Conservation (phyloP, 2,888 invertebrate genomes). For the Agrenia bidenticulata region DNA sequence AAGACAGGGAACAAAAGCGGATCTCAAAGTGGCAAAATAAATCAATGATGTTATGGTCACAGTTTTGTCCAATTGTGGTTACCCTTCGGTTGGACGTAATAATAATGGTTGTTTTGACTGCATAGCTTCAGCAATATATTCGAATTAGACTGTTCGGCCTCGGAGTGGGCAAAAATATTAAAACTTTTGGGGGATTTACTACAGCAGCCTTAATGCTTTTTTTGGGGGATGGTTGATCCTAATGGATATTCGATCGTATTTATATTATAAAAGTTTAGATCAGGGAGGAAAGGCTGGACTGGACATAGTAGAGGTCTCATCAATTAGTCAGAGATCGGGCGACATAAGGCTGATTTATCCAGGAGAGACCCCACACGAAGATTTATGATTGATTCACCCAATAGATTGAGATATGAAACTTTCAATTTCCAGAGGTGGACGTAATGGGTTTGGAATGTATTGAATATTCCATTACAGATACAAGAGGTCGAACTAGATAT, state of each 20-base stretch:
- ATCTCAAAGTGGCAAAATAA: not conserved
- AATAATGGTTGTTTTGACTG: slow-evolving; percentile 12
- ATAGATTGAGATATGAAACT: slow-evolving; percentile 18
- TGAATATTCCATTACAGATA: slow-evolving; percentile 3
- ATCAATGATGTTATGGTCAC: not conserved
- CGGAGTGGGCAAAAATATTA: slow-evolving; percentile 8
- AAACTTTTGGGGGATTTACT: not conserved
- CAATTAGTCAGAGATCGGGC: slow-evolving; percentile 49
- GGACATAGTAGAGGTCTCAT: slow-evolving; percentile 28
- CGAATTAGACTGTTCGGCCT: not conserved
- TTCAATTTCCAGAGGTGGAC: slow-evolving; percentile 13
- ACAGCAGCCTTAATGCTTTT: slow-evolving; percentile 1
- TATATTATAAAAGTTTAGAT: not conserved
- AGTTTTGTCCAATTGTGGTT: slow-evolving; percentile 12
- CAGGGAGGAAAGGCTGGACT: not conserved
- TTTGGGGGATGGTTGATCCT: slow-evolving; percentile 8
- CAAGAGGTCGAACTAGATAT: not conserved
- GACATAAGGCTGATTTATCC: slow-evolving; percentile 36
- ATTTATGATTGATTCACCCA: slow-evolving; percentile 47
- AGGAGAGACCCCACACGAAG: slow-evolving; percentile 52
- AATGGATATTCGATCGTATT: slow-evolving; percentile 42
- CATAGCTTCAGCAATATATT: not conserved
- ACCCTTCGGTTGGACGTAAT: not conserved
- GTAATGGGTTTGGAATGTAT: not conserved
- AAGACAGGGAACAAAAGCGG: not conserved